A percentile compares a stretch with the other conserved stretches of the same genome.
phyloP scores from a whole-genome alignment of 2,888 invertebrate genomes.

The Anagyrus pseudococci region DNA sequence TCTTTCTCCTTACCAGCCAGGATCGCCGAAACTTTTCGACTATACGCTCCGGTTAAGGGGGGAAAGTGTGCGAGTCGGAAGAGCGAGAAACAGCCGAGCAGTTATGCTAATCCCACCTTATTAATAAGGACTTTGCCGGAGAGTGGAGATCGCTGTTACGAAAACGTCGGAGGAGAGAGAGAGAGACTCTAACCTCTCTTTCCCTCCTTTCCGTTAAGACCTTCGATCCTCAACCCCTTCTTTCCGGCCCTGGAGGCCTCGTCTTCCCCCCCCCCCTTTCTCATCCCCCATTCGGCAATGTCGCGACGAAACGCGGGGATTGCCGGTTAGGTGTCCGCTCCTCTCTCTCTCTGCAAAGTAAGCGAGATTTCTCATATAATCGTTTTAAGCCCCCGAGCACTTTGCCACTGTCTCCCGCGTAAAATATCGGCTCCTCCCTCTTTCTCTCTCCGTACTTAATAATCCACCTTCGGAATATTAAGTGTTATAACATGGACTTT shows the following conservation, averaged over 20 bases:
- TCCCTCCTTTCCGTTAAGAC: slow-evolving; percentile 47
- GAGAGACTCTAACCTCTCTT: too few relatives aligned
- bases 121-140: slow-evolving; percentile 54
- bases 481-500: slow-evolving; percentile 5
- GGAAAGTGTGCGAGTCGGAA: too few relatives aligned
- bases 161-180: slow-evolving; percentile 39
- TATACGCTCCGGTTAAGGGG: slow-evolving; percentile 26
- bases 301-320: slow-evolving; percentile 15
- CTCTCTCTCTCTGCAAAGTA: slow-evolving; percentile 45
- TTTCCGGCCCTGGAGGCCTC: too few relatives aligned
- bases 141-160: slow-evolving; percentile 50
- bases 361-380: slow-evolving; percentile 55
- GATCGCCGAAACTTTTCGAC: slow-evolving; percentile 31
- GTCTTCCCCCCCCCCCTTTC: slow-evolving; percentile 11
- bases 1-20: neutral
- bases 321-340: neutral
- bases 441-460: slow-evolving; percentile 17
- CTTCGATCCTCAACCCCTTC: slow-evolving; percentile 41
- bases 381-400: slow-evolving; percentile 51
- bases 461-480: slow-evolving; percentile 20
- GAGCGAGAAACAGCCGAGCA: slow-evolving; percentile 40
- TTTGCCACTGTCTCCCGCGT: slow-evolving; percentile 22
- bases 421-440: slow-evolving; percentile 15
- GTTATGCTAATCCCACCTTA: slow-evolving; percentile 55
- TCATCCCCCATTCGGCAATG: slow-evolving; percentile 9